These are phyloP conservation scores for Philopotamus ludificatus DNA, from an alignment of 1,140 invertebrate genomes.

Conservation along the genomic window DNA sequence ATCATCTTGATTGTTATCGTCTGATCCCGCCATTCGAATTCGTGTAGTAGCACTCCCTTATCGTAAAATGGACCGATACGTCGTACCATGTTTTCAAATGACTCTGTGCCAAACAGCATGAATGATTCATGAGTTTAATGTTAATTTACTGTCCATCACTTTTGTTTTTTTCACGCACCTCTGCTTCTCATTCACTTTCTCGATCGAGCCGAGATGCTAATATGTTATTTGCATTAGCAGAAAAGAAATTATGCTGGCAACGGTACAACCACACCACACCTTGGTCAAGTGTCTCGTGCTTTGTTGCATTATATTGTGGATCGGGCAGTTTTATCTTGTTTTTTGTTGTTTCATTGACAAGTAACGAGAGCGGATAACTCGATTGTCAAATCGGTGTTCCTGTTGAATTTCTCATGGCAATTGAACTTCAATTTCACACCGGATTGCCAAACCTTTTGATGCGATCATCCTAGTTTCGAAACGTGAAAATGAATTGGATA, in stretches of 20 bases:
- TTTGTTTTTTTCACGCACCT: conserved; percentile 8
- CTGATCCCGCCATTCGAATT: no score
- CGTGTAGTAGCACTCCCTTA: no score
- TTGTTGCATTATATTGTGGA: background rate
- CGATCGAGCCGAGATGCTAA: background rate
- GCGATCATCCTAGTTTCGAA: conserved; percentile 15
- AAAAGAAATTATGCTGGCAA: conserved; percentile 1
- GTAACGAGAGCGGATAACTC: background rate
- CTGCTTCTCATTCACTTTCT: conserved; percentile 5
- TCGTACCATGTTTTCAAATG: background rate
- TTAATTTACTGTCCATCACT: background rate
- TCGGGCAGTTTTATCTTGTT: background rate
- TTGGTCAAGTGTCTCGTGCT: background rate
- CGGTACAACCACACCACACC: background rate
- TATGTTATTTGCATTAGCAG: conserved; percentile 7
- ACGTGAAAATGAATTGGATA: conserved; percentile 21
- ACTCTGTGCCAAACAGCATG: background rate
- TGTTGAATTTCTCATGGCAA: background rate
- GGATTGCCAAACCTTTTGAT: background rate
- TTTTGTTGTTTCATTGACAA: background rate
- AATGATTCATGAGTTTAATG: conserved; percentile 3
- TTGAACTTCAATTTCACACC: conserved; percentile 21
- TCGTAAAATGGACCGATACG: no score
- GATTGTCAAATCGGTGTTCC: background rate
- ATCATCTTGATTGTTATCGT: no score